A percentile compares a stretch with the other conserved stretches of the same genome.
phyloP scores from a whole-genome alignment of 2,888 invertebrate genomes.

The Achlya flavicornis region DNA sequence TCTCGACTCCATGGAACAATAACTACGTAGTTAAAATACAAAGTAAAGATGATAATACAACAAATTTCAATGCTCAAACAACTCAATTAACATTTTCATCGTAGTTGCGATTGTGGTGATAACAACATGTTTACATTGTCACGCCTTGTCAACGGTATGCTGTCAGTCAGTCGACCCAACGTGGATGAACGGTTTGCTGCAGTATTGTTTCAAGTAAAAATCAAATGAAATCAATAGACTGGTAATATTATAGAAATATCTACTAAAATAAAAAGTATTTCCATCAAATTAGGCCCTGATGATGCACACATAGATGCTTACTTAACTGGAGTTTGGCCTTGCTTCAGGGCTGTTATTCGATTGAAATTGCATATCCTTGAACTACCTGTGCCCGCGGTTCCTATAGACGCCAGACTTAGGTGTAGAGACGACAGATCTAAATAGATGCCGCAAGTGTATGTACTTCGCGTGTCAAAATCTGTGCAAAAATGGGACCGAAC shows the following conservation, averaged over 20 bases:
- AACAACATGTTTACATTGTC: conserved; percentile 59
- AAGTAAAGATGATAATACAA: conserved; percentile 46
- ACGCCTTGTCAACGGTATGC: conserved; percentile 55
- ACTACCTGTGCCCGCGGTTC: neutral
- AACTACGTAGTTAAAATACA: conserved; percentile 16
- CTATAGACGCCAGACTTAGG: too few relatives aligned
- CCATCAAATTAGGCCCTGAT: too few relatives aligned
- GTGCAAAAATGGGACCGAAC: too few relatives aligned
- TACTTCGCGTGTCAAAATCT: too few relatives aligned
- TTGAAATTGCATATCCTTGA: neutral
- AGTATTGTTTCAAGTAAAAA: conserved; percentile 7
- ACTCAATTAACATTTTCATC: conserved; percentile 71
- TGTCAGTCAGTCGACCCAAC: conserved; percentile 16
- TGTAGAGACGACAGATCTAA: too few relatives aligned
- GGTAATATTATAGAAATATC: too few relatives aligned
- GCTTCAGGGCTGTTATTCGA: neutral
- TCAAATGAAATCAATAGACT: too few relatives aligned
- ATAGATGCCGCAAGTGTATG: too few relatives aligned
- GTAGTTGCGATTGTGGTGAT: conserved; percentile 60
- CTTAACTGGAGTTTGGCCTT: too few relatives aligned
- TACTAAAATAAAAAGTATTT: too few relatives aligned
- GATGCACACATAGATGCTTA: too few relatives aligned
- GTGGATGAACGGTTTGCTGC: conserved; percentile 13
- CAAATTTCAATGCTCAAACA: conserved; percentile 59
- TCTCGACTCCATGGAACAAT: neutral